Base-by-base conservation (phyloP, 2,113 vertebrate species). In the Bos javanicus region DNA sequence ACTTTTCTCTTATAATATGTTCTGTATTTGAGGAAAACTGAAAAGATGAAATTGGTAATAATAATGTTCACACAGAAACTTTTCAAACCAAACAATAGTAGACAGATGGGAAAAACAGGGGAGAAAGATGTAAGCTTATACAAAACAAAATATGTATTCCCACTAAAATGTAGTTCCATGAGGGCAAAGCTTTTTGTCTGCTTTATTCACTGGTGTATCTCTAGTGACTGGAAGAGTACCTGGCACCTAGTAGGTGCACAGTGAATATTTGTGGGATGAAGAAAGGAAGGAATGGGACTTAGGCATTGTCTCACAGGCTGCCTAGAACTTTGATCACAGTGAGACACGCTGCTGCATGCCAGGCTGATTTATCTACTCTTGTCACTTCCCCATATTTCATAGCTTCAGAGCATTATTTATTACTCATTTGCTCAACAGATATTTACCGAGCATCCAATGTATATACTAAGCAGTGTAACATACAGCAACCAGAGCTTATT, bases 331-430 rank as follows among this genome's bases (percentile, higher is more conserved):
- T 43, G 64, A 71, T 86, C 57, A 78, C 54, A 54, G 1, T 64
- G 78, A 97, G 78, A 95, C 86, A 74, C 85, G 90, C 50, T 94
- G 16, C 64, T 21, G 15, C 91, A 14, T 96, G 82, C 78, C 89
- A 93, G 23, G 28, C 46, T 87, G 62, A 90, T 91, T 76, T 91
- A 52, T 96, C 57, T 82, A 26, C 90, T 95, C 93, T 9, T 80
- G 4, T 84, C 78, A 76, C 59, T 96, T 95, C 36, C 81, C 46
- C 16, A 11, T 89, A 36, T 87, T 85, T 93, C 28, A 57, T 67
- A 80, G 59, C 60, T 93, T 94, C 76, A 28, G 21, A 82, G 60
- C 90, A 17, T 81, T 78, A 81, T 46, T 78, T 94, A 82, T 97
- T 80, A 93, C 39, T 95, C 64, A 74, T 85, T 95, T 62, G 39